Evolutionary conservation across 2,888 invertebrate species (phyloP).

Genomic region (Eucriotettix oculatus): DNA sequence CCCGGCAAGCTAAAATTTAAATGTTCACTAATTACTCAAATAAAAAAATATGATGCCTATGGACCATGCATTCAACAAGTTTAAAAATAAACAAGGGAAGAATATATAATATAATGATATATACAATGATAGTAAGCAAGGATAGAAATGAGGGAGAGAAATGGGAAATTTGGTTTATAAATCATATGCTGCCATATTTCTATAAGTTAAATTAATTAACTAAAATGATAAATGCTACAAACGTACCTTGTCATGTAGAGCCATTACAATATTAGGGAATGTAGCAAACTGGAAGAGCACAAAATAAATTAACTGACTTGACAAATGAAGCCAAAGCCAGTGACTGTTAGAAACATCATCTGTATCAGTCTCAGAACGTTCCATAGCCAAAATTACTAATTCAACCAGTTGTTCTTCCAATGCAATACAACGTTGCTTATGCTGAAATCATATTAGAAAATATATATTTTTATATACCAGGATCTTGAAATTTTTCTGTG

Average conservation of each 20-base stretch:
- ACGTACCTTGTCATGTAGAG: slow-evolving; percentile 62
- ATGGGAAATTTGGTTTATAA: no score
- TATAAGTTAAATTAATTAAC: not conserved
- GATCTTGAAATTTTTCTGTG: no score
- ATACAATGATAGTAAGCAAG: no score
- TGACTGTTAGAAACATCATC: slow-evolving; percentile 47
- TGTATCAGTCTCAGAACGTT: slow-evolving; percentile 55
- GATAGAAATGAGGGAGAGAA: no score
- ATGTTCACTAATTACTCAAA: no score
- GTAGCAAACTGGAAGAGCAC: slow-evolving; percentile 87
- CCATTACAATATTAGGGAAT: slow-evolving; percentile 82
- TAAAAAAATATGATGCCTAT: no score
- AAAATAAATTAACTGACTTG: slow-evolving; percentile 87
- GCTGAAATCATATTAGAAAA: slow-evolving; percentile 24
- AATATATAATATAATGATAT: no score
- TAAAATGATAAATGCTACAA: not conserved
- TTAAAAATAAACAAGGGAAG: no score
- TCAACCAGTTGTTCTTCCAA: slow-evolving; percentile 87
- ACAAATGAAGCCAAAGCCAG: slow-evolving; percentile 84
- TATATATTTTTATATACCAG: no score
- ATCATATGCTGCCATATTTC: no score
- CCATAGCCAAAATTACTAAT: slow-evolving; percentile 80
- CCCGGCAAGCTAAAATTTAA: slow-evolving; percentile 38
- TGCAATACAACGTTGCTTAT: slow-evolving; percentile 72
- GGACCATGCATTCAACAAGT: no score